A percentile compares a stretch with the other conserved stretches of the same genome.
Evolutionary conservation across 1,140 invertebrate species (phyloP).

Genomic region (Drosophila sucinea): DNA sequence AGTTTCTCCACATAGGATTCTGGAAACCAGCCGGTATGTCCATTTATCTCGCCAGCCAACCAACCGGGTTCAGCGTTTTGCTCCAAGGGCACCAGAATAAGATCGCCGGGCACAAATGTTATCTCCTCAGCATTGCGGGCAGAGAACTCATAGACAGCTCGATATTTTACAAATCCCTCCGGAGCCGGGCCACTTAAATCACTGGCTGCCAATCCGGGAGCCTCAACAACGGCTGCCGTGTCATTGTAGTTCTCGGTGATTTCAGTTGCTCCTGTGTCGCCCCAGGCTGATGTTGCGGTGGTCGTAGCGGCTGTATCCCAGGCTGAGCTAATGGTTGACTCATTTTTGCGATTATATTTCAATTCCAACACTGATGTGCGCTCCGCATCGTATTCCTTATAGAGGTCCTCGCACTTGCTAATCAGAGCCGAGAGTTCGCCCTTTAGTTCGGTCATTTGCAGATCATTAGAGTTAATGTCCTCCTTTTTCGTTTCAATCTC

Average conservation of each 20-base stretch:
- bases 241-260: constrained; percentile 65
- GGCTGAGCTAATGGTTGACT: constrained; percentile 67
- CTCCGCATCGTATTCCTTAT: constrained; percentile 85
- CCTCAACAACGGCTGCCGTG: constrained; percentile 39
- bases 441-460: constrained; percentile 89
- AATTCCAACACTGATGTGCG: constrained; percentile 85
- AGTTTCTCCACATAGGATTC: constrained; percentile 96
- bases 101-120: constrained; percentile 96
- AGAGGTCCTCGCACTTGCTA: constrained; percentile 86
- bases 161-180: constrained; percentile 88
- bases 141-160: constrained; percentile 96
- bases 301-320: constrained; percentile 79
- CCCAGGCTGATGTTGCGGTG: constrained; percentile 83
- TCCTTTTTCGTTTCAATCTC: constrained; percentile 90
- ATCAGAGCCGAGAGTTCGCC: constrained; percentile 83
- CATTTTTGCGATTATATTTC: constrained; percentile 84
- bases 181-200: constrained; percentile 79
- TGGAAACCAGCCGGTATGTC: constrained; percentile 97
- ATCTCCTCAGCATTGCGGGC: constrained; percentile 97
- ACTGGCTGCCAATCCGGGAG: constrained; percentile 39
- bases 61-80: constrained; percentile 98
- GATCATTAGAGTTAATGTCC: constrained; percentile 93
- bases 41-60: constrained; percentile 94
- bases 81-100: constrained; percentile 93
- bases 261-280: constrained; percentile 68